phyloP scores from a whole-genome alignment of 2,113 vertebrate genomes.

The Trachemys scripta region DNA sequence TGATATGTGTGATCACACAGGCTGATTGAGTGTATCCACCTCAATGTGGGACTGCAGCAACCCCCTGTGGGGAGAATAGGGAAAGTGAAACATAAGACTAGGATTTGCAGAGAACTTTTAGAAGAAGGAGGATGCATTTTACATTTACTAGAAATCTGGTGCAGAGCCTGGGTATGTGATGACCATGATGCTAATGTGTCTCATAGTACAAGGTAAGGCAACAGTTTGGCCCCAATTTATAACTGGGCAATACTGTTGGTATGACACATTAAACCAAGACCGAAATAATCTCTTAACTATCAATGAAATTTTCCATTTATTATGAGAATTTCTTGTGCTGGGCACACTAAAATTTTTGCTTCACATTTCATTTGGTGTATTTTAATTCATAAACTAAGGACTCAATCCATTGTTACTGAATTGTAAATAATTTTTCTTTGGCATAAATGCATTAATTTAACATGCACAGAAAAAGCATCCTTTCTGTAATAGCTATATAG shows the following conservation, averaged over 20 bases:
- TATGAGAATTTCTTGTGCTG: slow-evolving; percentile 1
- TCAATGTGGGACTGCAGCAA: not conserved
- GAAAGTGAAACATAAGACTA: not conserved
- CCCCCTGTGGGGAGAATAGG: no score
- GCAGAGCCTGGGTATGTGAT: not conserved
- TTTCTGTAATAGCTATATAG: not conserved
- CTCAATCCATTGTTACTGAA: slow-evolving; percentile 14
- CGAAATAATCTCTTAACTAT: not conserved
- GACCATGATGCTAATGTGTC: not conserved
- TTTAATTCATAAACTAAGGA: slow-evolving; percentile 7
- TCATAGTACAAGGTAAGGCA: not conserved
- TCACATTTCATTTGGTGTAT: slow-evolving; percentile 35
- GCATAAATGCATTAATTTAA: slow-evolving; percentile 19
- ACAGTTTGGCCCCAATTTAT: slow-evolving; percentile 26
- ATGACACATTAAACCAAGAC: not conserved
- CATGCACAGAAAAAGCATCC: not conserved
- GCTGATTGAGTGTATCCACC: not conserved
- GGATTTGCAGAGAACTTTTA: not conserved
- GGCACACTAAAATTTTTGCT: slow-evolving; percentile 35
- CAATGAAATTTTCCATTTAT: slow-evolving; percentile 41
- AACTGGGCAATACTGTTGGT: not conserved
- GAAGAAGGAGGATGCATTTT: not conserved
- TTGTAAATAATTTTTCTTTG: not conserved
- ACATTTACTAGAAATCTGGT: not conserved
- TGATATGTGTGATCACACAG: not conserved